Evolutionary conservation across 35 echinoderm and acorn worm genomes (phyloP).

Genomic region (Apostichopus japonicus): DNA sequence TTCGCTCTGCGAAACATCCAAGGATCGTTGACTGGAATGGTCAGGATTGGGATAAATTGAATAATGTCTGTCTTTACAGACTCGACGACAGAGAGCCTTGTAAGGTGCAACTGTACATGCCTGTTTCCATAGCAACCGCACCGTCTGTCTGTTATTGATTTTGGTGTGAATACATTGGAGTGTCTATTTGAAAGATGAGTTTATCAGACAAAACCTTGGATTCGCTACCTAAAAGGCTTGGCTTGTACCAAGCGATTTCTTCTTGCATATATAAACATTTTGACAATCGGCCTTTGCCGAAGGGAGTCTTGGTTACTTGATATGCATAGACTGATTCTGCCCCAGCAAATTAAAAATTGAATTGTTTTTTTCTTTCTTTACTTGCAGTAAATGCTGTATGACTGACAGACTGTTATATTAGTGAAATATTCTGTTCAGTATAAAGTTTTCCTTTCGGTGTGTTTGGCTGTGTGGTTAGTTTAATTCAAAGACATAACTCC

Average conservation of each 20-base stretch:
- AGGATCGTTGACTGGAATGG: neutral
- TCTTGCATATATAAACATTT: neutral
- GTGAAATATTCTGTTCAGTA: no score
- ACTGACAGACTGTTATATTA: no score
- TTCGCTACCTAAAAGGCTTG: neutral
- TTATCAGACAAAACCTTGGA: neutral
- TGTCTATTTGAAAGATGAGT: neutral
- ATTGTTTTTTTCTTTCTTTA: no score
- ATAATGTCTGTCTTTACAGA: neutral
- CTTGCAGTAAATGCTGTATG: no score
- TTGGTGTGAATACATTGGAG: neutral
- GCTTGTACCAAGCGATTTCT: neutral
- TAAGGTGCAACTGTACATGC: neutral
- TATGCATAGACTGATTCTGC: no score
- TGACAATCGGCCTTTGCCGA: neutral
- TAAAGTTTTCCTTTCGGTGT: no score
- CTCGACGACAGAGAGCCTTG: neutral
- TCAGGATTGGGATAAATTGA: neutral
- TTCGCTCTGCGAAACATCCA: neutral
- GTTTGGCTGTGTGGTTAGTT: no score
- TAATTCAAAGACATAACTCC: no score
- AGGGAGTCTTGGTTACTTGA: neutral
- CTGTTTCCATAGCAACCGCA: constrained; percentile 9
- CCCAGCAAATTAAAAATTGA: no score
- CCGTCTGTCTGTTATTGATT: neutral